Evolutionary conservation across 2,888 invertebrate genomes (phyloP), one percentile per base, ranked within the genome.

Genomic region (Abrostola triplasia): DNA sequence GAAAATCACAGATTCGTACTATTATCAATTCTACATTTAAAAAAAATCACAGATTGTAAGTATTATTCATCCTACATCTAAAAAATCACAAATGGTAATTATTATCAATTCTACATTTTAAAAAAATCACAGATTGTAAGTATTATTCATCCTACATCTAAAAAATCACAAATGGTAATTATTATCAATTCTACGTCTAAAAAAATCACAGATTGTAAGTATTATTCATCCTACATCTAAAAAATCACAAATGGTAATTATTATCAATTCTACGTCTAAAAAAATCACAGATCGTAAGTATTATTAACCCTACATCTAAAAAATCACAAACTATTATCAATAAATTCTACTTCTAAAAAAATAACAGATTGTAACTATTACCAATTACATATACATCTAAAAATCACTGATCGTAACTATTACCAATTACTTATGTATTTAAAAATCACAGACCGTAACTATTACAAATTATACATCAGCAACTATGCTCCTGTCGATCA

Each of bases 21-120:
- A 55, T 55, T 55, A 55, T 36, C 8, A 42, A 55, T 55, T 44
- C 13, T 55, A 44, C 54, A 55, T 55, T 36, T 54, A 55, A 55
- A 55, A 38, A 38, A 38, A 24, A 24, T 38, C 38, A 38, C 38
- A 38, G 9, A 38, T 12, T 7, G 48, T 48, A 48, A 48, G 13
- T 48, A 48, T 48, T 48, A 48, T 48, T 24, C n/a, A 48, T 24
- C 24, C 48, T 48, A 48, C 48, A 24, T 48, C 48, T 48, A 48
- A 48, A 52, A 38, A 38, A 38, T 38, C 38, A 38, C 38, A 38
- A 9, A 38, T 38, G 12, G 54, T 55, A 55, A 54, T 36, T 55
- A 55, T 55, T 55, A 55, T 36, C 8, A 42, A 55, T 55, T 44
- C 13, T 55, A 44, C 54, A 55, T 55, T 36, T 54, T 41, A 53